Percentiles rank a stretch among this genome's conserved stretches.
Evolutionary conservation across 2,797 vertebrate species (phyloP).

Genomic region (Cetoscarus ocellatus): DNA sequence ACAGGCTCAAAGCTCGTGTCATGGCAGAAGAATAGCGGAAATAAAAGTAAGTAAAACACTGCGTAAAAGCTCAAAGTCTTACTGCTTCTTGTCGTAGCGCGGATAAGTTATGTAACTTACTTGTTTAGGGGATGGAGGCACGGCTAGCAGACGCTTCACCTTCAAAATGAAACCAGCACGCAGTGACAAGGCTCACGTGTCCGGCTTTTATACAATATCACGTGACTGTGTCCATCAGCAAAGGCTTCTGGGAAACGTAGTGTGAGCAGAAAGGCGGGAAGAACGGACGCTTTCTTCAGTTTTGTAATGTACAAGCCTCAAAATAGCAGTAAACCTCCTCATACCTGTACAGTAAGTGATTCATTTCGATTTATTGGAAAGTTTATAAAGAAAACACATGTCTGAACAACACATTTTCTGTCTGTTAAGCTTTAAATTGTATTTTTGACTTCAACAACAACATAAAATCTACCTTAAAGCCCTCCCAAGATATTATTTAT

Average conservation of each 20-base stretch:
- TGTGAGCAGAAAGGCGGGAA: neutral
- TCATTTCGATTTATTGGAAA: too few species aligned
- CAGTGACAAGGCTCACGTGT: neutral
- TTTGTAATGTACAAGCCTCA: too few species aligned
- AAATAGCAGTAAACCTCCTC: neutral
- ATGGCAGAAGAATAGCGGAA: neutral
- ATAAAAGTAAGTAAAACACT: accelerated
- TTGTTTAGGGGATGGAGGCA: neutral
- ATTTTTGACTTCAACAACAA: neutral
- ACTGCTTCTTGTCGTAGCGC: accelerated
- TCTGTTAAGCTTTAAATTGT: neutral
- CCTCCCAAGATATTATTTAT: too few species aligned
- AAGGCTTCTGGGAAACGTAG: constrained; percentile 69
- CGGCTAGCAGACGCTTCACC: constrained; percentile 45
- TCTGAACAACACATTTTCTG: too few species aligned
- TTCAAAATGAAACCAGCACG: constrained; percentile 54
- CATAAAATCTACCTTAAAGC: too few species aligned
- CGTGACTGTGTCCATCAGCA: neutral
- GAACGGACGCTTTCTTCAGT: neutral
- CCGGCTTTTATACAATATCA: constrained; percentile 32
- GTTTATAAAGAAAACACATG: too few species aligned
- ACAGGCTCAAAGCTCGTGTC: accelerated
- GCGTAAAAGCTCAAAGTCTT: accelerated
- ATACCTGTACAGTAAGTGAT: neutral
- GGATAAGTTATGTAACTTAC: constrained; percentile 28